Percentiles rank a stretch among this genome's conserved stretches.
phyloP scores from a whole-genome alignment of 1,140 invertebrate species.

The Pseudomyrmex flavicornis region DNA sequence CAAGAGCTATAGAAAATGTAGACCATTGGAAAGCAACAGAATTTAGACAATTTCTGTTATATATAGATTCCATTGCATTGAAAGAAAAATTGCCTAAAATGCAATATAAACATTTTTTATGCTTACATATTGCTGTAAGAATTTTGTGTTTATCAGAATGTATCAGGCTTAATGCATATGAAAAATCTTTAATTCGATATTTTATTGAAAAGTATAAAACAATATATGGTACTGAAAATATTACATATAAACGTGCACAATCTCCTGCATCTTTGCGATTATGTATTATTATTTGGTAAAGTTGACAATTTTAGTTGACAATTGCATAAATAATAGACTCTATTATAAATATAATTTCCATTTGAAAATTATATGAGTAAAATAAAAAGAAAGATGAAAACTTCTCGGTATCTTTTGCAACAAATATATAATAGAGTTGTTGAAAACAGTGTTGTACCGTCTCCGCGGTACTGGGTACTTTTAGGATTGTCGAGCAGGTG shows the following conservation, averaged over 20 bases:
- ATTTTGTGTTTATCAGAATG: constrained; percentile 8
- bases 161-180: constrained; percentile 1
- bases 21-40: constrained; percentile 7
- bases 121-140: background rate
- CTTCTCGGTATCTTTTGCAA: background rate
- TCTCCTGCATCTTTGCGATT: background rate
- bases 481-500: too few relatives aligned
- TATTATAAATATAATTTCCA: too few relatives aligned
- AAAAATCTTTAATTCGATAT: constrained; percentile 15
- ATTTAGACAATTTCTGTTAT: constrained; percentile 10
- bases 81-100: constrained; percentile 9
- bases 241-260: constrained; percentile 3
- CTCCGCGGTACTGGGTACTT: too few relatives aligned
- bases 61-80: background rate
- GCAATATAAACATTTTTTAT: constrained; percentile 24
- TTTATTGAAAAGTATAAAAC: background rate
- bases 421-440: constrained; percentile 7
- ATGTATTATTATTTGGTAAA: constrained; percentile 1
- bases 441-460: too few relatives aligned
- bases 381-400: constrained; percentile 8
- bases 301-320: background rate
- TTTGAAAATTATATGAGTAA: constrained; percentile 9
- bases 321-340: too few relatives aligned
- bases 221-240: background rate
- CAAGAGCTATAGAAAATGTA: background rate